phyloP scores from a whole-genome alignment of 2,113 vertebrate genomes.

The Stegostoma tigrinum region DNA sequence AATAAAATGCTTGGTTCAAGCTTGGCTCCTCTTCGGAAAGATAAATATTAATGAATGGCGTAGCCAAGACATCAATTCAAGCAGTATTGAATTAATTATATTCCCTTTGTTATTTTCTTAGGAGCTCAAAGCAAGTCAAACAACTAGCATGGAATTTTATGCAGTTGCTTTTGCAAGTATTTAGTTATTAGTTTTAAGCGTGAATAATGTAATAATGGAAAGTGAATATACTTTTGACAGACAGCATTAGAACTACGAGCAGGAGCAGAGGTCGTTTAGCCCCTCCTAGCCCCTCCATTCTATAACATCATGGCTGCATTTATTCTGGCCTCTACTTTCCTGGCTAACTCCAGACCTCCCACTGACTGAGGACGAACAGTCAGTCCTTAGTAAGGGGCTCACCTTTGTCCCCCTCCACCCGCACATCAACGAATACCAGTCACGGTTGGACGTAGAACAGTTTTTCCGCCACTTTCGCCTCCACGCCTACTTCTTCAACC shows the following conservation, averaged over 20 bases:
- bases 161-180: not conserved
- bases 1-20: not conserved
- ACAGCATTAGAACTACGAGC: not conserved
- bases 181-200: not conserved
- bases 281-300: too few species aligned
- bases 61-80: not conserved
- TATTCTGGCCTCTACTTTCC: too few species aligned
- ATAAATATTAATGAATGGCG: not conserved
- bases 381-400: too few species aligned
- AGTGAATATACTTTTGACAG: not conserved
- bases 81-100: not conserved
- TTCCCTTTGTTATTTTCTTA: not conserved
- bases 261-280: too few species aligned
- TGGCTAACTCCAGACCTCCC: too few species aligned
- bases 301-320: too few species aligned
- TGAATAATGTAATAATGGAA: not conserved
- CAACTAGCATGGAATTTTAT: not conserved
- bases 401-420: too few species aligned
- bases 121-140: not conserved
- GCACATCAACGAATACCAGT: too few species aligned
- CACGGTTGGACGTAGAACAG: too few species aligned
- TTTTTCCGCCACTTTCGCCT: too few species aligned
- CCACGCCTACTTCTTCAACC: too few species aligned
- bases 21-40: not conserved
- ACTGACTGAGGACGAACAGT: too few species aligned